Evolutionary conservation across 2,113 vertebrate genomes (phyloP), one percentile per base, ranked within the genome.

Genomic region (Seriola dumerili): DNA sequence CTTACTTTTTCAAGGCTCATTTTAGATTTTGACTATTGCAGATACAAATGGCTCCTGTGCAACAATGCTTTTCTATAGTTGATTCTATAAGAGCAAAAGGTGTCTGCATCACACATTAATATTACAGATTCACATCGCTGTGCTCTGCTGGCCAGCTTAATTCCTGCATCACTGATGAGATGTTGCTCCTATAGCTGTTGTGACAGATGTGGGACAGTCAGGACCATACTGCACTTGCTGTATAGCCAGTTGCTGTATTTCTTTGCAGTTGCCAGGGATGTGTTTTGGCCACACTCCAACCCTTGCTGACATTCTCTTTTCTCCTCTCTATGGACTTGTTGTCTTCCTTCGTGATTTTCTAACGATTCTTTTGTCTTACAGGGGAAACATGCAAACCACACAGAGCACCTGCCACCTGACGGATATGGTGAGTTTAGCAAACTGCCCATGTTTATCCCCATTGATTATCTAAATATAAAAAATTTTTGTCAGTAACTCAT

Each of bases 391-490:
- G 95, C 97, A 84, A 97, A 95, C 91, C 97, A 97, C 92, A 95
- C 95, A 14, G 98, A 99, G 66, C 97, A 98, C 89, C 97, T 99
- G 89, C 97, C 96, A 90, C 96, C 95, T 72, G 98, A 99, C 91
- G 97, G 97, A 92, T 97, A 97, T 92, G 97, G 98, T 99, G 92
- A 97, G 97, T 89, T 10, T 59, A 58, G 1, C 3, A 8, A 55
- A 6, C 5, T n/a, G 40, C 1, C 6, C 2, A 10, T 59, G 12
- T 62, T 81, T 14, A 16, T 13, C 14, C 29, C 8, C 36, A 36
- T 61, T 62, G 17, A 76, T 38, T 40, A 52, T 54, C 21, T 23
- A 52, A 17, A 52, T 52, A 8, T 8, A 9, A 21, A 54, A 54
- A 29, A 2, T 0, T 29, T 29, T 29, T 29, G 29, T 2, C 29